These are phyloP conservation scores for Lasiurus borealis DNA, from an alignment of 2,113 vertebrate species.

Conservation along the genomic window DNA sequence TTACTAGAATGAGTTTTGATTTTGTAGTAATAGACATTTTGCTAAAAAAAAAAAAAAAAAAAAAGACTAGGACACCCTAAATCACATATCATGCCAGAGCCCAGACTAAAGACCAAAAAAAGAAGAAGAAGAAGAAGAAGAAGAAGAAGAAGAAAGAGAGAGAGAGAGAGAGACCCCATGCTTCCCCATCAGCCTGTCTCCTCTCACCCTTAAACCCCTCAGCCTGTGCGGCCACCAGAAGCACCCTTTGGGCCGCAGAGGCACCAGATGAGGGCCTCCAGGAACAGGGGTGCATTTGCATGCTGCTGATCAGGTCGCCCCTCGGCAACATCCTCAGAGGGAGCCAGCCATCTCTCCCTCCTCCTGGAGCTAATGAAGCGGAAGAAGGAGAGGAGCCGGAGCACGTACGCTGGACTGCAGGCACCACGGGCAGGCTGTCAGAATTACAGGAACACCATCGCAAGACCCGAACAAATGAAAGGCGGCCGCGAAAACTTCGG, in stretches of 20 bases:
- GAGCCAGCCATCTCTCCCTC: constrained; percentile 72
- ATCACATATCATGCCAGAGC: neutral
- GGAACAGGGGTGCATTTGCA: constrained; percentile 72
- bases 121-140: too few relatives aligned
- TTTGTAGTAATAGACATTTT: neutral
- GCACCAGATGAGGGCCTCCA: neutral
- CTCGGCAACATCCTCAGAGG: constrained; percentile 75
- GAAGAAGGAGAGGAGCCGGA: constrained; percentile 51
- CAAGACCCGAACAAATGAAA: constrained; percentile 56
- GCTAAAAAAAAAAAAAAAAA: neutral
- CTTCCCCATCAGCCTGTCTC: neutral
- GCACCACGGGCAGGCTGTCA: constrained; percentile 70
- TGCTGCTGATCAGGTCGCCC: constrained; percentile 78
- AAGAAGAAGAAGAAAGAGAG: too few relatives aligned
- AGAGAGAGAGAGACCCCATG: accelerated
- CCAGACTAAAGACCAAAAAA: neutral
- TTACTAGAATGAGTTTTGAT: neutral
- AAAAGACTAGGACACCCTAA: neutral
- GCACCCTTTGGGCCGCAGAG: neutral
- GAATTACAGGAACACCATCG: constrained; percentile 63
- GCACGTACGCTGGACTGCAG: neutral
- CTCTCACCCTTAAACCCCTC: neutral
- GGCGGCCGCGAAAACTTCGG: constrained; percentile 38
- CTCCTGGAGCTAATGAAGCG: constrained; percentile 73
- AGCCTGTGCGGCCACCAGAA: constrained; percentile 1